Base-by-base conservation (phyloP, 2,113 vertebrate genomes). In the Rattus rattus region DNA sequence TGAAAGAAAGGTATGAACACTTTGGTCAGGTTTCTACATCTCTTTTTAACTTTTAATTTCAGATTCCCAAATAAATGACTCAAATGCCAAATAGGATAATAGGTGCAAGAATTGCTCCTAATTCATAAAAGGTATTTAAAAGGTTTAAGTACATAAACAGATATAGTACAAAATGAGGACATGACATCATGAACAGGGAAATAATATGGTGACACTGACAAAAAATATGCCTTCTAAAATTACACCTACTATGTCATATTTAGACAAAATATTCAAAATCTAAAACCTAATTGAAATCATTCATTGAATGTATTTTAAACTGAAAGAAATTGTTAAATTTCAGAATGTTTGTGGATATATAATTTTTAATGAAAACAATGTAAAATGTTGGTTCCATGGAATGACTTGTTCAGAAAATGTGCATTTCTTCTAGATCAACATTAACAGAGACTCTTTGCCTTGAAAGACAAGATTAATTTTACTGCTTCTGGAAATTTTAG, bases 401-500 rank as follows among this genome's bases (percentile, higher is more conserved):
- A 85, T 70, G 3, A 17, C 49, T 77, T 77, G 86, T 28, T 87
- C 76, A 92, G 67, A 88, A 87, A 95, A 72, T 83, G 2, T 1
- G 59, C 7, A 72, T 72, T 16, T 24, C 76, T 96, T 86, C 33
- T 59, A 49, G 81, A 83, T 72, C 47, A 39, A 72, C 84, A 4
- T 73, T 12, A 39, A 43, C 77, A 59, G 0, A 90, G 26, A 90
- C 76, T 1, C 7, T 49, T 49, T 75, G 3, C 52, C 30, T 95
- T 67, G 5, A 81, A 77, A 88, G 24, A 36, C 70, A 83, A 83
- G 1, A 76, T 73, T 39, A 75, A 91, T 95, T 83, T 73, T 77
- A 26, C 19, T 88, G 39, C 36, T 92, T 96, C 36, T 52, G 22
- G 26, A 91, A 95, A 52, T 94, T 54, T 54, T 56, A 94, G 54